These are phyloP conservation scores for Heliothis peltigera DNA, from an alignment of 2,888 invertebrate genomes.

Conservation along the genomic window DNA sequence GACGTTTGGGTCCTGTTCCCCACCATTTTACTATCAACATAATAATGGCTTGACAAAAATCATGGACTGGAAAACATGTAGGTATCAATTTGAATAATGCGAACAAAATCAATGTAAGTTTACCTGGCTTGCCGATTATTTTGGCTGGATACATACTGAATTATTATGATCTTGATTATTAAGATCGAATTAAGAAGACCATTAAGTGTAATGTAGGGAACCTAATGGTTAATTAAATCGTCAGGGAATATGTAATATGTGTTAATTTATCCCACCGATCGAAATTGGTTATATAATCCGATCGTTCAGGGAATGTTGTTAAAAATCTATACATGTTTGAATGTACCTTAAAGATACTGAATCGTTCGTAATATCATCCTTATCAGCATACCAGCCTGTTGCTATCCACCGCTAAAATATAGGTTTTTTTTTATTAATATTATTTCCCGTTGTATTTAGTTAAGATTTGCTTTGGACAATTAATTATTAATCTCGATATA, in stretches of 20 bases:
- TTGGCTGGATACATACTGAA: conserved; percentile 13
- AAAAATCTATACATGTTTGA: background rate
- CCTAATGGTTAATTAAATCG: conserved; percentile 26
- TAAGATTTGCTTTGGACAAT: conserved; percentile 1
- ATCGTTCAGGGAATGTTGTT: conserved; percentile 29
- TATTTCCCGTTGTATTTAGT: background rate
- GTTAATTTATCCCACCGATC: conserved; percentile 9
- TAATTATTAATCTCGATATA: conserved; percentile 1
- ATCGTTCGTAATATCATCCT: too few species aligned
- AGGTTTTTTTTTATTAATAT: too few species aligned
- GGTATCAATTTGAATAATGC: too few species aligned
- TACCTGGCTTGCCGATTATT: background rate
- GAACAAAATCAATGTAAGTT: too few species aligned
- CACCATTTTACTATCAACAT: too few species aligned
- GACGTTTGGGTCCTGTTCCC: too few species aligned
- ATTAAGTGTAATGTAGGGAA: conserved; percentile 25
- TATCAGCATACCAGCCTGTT: too few species aligned
- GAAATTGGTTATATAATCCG: conserved; percentile 27
- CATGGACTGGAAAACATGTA: too few species aligned
- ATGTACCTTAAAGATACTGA: too few species aligned
- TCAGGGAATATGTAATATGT: conserved; percentile 3
- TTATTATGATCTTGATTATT: conserved; percentile 27
- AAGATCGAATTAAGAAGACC: conserved; percentile 20
- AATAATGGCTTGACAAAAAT: too few species aligned
- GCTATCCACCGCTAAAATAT: too few species aligned